These are phyloP conservation scores for Macrotrachela quadricornifera DNA, from an alignment of 1,140 invertebrate species.

Conservation along the genomic window DNA sequence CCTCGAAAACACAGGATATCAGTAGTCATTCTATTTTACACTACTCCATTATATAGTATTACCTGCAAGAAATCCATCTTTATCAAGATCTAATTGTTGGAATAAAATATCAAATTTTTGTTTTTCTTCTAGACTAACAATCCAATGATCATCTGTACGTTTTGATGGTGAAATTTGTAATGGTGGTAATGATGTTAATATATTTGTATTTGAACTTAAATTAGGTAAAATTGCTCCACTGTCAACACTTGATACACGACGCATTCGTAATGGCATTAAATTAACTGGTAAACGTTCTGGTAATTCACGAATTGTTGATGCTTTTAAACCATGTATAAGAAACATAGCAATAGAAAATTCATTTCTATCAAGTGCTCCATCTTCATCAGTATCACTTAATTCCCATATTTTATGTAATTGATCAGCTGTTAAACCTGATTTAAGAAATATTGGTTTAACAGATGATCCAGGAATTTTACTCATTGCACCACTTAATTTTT, in stretches of 20 bases:
- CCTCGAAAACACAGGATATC: no score
- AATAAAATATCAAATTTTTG: slow-evolving; percentile 63
- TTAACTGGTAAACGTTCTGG: slow-evolving; percentile 58
- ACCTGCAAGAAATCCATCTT: slow-evolving; percentile 80
- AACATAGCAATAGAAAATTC: slow-evolving; percentile 89
- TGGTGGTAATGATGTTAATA: slow-evolving; percentile 10
- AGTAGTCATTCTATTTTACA: no score
- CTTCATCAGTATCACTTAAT: slow-evolving; percentile 80
- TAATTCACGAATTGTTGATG: slow-evolving; percentile 65
- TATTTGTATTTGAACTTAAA: background rate
- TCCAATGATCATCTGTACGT: slow-evolving; percentile 32
- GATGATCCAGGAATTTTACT: slow-evolving; percentile 67
- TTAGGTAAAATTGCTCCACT: background rate
- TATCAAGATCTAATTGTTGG: slow-evolving; percentile 62
- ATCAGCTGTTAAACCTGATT: slow-evolving; percentile 69
- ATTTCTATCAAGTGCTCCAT: slow-evolving; percentile 74
- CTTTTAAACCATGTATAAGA: slow-evolving; percentile 56
- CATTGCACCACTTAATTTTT: slow-evolving; percentile 61
- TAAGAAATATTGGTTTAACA: slow-evolving; percentile 55
- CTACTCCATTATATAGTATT: no score
- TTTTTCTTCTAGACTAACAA: slow-evolving; percentile 47
- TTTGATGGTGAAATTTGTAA: slow-evolving; percentile 6
- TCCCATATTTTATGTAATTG: slow-evolving; percentile 85
- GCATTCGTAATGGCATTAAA: slow-evolving; percentile 47
- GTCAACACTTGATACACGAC: slow-evolving; percentile 20